Base-by-base conservation (phyloP, 2,113 vertebrate species). In the Monopterus albus region DNA sequence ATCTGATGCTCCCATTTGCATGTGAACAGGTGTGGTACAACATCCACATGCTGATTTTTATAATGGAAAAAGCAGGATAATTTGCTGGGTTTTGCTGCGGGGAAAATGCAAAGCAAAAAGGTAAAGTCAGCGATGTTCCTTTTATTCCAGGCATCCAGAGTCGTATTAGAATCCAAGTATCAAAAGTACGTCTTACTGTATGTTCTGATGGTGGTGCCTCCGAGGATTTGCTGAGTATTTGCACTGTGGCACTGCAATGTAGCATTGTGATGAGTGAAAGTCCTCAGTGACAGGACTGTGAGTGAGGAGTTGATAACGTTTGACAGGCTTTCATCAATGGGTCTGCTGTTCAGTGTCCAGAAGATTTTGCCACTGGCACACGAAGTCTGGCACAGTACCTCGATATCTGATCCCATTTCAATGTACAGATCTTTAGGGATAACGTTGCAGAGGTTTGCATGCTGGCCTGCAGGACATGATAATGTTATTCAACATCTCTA, bases 1-100 rank as follows among this genome's bases (percentile, higher is more conserved):
- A 3, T 29, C 1, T 47, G 28, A 72, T 92, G 84, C 25, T 87
- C 46, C 91, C 91, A 92, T 18, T 1, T 76, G 75, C 91, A 92
- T 0, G 40, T 84, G 1, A 91, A 50, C 2, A 14, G 6, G 0
- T 81, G 1, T 8, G 82, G 81, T 1, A 3, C 0, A 25, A 25
- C 17, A 0, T 0, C 3, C 0, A 0, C 4, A 0, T 0, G 0
- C 17, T 40, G 17, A 6, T 28, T 5, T 4, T 20, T 0, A 21
- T 42, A 39, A 52, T 81, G n/a, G 1, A 63, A 57, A 2, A 61
- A 2, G 46, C 91, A 92, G 2, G 70, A 71, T 20, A 91, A 31
- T 0, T 85, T 81, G 26, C 21, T 61, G 45, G 89, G 91, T 79
- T 81, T 88, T 28, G 73, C 91, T 92, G 69, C 31, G 15, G 55